Evolutionary conservation across 2,888 invertebrate genomes (phyloP).

Genomic region (Galeopsomyia nigrocyanea): DNA sequence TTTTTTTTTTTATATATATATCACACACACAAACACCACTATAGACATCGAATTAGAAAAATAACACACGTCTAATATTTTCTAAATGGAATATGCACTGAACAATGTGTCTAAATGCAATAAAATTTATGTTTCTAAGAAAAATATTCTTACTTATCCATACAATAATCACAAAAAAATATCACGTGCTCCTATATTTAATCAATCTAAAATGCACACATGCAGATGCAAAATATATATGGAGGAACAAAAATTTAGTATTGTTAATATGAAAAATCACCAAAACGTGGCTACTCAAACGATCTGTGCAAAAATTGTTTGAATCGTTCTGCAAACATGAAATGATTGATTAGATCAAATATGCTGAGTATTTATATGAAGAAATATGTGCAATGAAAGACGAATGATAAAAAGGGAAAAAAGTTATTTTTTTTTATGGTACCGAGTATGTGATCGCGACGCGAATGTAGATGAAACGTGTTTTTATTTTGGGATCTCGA

Average conservation of each 20-base stretch:
- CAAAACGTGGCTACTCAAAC: slow-evolving; percentile 24
- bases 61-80: slow-evolving; percentile 4
- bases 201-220: slow-evolving; percentile 38
- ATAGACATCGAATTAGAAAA: slow-evolving; percentile 1
- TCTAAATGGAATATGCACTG: slow-evolving; percentile 9
- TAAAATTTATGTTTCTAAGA: slow-evolving; percentile 2
- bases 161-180: slow-evolving; percentile 14
- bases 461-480: slow-evolving; percentile 19
- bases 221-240: slow-evolving; percentile 28
- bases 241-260: slow-evolving; percentile 15
- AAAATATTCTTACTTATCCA: neutral
- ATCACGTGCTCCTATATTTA: slow-evolving; percentile 19
- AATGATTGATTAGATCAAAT: slow-evolving; percentile 8
- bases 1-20: no score
- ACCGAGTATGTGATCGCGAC: slow-evolving; percentile 20
- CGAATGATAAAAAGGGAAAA: slow-evolving; percentile 24
- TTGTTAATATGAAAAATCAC: slow-evolving; percentile 9
- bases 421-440: neutral
- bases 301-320: slow-evolving; percentile 23
- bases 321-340: slow-evolving; percentile 37
- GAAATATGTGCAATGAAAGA: slow-evolving; percentile 13
- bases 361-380: neutral
- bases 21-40: neutral
- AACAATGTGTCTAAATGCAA: neutral
- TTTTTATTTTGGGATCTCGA: slow-evolving; percentile 24